These are phyloP conservation scores for Gadus chalcogrammus DNA, from an alignment of 2,113 vertebrate genomes.

Conservation along the genomic window DNA sequence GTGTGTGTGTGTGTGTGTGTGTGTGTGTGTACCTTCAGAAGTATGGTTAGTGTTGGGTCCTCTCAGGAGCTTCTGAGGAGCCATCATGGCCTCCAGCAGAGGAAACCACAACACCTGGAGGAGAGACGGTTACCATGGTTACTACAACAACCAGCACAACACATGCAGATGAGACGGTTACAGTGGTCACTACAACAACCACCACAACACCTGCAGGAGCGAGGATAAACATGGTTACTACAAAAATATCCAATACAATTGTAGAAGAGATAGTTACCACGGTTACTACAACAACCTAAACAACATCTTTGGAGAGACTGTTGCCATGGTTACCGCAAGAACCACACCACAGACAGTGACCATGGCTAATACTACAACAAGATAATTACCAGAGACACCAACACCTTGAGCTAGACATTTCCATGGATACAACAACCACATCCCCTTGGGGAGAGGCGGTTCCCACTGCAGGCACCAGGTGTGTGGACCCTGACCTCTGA, in stretches of 20 bases:
- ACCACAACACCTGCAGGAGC: not conserved
- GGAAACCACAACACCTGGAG: slow-evolving; percentile 91
- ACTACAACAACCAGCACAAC: not conserved
- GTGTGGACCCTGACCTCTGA: not conserved
- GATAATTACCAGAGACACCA: not conserved
- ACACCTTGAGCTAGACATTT: not conserved
- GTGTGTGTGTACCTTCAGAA: slow-evolving; percentile 75
- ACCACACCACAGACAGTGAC: slow-evolving; percentile 73
- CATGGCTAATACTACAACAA: not conserved
- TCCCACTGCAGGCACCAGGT: no score
- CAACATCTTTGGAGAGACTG: no score
- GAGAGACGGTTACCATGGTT: not conserved
- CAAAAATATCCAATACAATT: slow-evolving; percentile 91
- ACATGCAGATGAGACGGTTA: not conserved
- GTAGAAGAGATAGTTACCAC: not conserved
- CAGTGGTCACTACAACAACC: not conserved
- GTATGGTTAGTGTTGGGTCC: slow-evolving; percentile 59
- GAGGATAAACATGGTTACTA: slow-evolving; percentile 34
- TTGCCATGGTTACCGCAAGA: slow-evolving; percentile 36
- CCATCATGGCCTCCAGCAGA: slow-evolving; percentile 92
- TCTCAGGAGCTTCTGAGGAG: slow-evolving; percentile 83
- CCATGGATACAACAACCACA: slow-evolving; percentile 75
- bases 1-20: slow-evolving; percentile 47
- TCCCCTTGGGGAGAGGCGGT: not conserved
- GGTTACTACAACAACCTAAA: not conserved